Evolutionary conservation across 2,888 invertebrate species (phyloP).

Genomic region (Sminthurides aquaticus): DNA sequence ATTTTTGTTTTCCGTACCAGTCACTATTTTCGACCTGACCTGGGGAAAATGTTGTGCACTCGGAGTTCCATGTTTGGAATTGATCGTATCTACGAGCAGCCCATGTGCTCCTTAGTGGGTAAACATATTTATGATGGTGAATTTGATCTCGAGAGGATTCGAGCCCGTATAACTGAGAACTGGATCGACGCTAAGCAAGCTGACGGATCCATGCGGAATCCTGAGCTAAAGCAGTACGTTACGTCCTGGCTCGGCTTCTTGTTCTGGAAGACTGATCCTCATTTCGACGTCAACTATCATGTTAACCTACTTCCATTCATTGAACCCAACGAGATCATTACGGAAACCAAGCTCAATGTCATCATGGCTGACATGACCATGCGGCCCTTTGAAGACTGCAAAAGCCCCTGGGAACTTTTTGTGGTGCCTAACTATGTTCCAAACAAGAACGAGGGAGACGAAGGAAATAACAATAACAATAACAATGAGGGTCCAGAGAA

Average conservation of each 20-base stretch:
- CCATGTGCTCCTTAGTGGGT: slow-evolving; percentile 27
- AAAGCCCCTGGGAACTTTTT: slow-evolving; percentile 14
- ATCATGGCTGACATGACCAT: slow-evolving; percentile 16
- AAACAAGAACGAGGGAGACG: not conserved
- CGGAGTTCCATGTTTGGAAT: slow-evolving; percentile 15
- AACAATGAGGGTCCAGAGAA: slow-evolving; percentile 1
- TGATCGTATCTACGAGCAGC: slow-evolving; percentile 19
- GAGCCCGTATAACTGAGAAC: slow-evolving; percentile 9
- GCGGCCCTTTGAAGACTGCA: slow-evolving; percentile 6
- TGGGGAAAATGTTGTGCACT: slow-evolving; percentile 23
- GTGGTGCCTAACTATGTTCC: slow-evolving; percentile 19
- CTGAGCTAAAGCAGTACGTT: slow-evolving; percentile 17
- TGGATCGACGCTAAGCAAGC: slow-evolving; percentile 12
- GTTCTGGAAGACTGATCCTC: slow-evolving; percentile 20
- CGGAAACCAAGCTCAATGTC: slow-evolving; percentile 14
- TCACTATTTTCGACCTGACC: slow-evolving; percentile 10
- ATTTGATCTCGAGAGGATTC: slow-evolving; percentile 8
- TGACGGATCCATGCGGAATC: slow-evolving; percentile 20
- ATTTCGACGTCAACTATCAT: slow-evolving; percentile 17
- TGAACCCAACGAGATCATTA: slow-evolving; percentile 7
- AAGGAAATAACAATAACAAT: slow-evolving; percentile 5
- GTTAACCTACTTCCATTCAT: not conserved
- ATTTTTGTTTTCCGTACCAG: slow-evolving; percentile 9
- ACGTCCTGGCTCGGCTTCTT: slow-evolving; percentile 19
- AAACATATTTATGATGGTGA: slow-evolving; percentile 12